Base-by-base conservation (phyloP, 1,140 invertebrate species). In the Venturia canescens region DNA sequence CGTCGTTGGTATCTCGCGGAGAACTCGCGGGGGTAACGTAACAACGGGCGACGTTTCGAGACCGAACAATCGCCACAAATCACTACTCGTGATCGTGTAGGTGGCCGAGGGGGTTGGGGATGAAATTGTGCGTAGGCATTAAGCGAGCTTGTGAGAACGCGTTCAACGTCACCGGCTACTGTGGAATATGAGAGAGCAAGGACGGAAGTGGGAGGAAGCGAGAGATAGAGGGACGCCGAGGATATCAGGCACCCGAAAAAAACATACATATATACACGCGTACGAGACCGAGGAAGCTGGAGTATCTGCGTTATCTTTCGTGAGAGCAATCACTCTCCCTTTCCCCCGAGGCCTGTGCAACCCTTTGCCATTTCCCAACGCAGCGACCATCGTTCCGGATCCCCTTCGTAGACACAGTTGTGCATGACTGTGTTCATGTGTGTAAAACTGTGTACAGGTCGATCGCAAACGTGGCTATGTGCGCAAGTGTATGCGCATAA, bases 11-110 rank as follows among this genome's bases (percentile, higher is more conserved):
- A 77, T 76, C 72, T 34, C 71, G 11, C 16, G 29, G 29, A 31
- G 29, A 53, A 34, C 7, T 60, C 31, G 60, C 57, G 29, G 11
- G 60, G 11, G 9, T 53, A 31, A 63, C 34, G 31, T 48, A 77
- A 77, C 75, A 63, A 63, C 57, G 75, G 29, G n/a, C 57, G 57
- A 63, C 75, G 75, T 77, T 77, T 77, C 60, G 75, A 63, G 34
- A 60, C 75, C 75, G 75, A 77, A 77, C 75, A 77, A 77, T 77
- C 75, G 57, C 60, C 57, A 77, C 75, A 77, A 77, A 77, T 77
- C 75, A 77, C 60, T 18, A 31, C 60, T 77, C 53, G 27, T 29
- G n/a, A n/a, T 15, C 38, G 13, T 57, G 48, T 18, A 29, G 26
- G 44, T 27, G 26, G 57, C 26, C 6, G 2, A 31, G n/a, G 23